These are phyloP conservation scores for Drosophila biarmipes DNA, from an alignment of 1,140 invertebrate genomes.

Conservation along the genomic window DNA sequence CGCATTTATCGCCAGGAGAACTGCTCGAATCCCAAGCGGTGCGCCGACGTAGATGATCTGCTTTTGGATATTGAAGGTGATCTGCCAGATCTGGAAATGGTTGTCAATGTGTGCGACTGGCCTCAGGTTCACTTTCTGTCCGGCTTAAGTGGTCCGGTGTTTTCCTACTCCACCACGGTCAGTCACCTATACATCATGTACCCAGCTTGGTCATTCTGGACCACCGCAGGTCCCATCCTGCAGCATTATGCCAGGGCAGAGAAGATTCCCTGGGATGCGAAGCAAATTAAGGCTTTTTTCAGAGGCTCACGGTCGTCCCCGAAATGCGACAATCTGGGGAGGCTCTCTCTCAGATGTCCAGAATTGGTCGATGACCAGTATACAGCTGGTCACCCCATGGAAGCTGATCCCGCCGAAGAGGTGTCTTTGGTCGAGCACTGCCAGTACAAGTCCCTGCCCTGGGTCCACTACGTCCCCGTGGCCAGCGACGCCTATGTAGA, in stretches of 20 bases:
- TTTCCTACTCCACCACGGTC: neutral
- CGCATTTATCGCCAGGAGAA: neutral
- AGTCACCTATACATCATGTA: neutral
- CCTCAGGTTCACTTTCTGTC: neutral
- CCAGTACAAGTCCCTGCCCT: neutral
- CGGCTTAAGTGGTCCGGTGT: neutral
- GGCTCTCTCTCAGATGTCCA: neutral
- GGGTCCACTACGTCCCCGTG: constrained; percentile 1
- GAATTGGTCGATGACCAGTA: neutral
- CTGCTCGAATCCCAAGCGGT: neutral
- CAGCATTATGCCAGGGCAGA: neutral
- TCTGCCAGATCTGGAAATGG: neutral
- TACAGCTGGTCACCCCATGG: neutral
- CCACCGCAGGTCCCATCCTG: neutral
- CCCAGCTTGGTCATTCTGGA: neutral
- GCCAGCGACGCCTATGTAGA: neutral
- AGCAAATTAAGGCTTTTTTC: neutral
- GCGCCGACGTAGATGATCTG: neutral
- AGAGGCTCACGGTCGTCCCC: neutral
- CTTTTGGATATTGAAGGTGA: neutral
- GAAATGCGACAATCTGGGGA: neutral
- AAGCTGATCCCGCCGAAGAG: neutral
- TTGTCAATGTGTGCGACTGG: constrained; percentile 1
- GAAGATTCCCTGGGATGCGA: neutral
- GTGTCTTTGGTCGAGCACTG: neutral